Base-by-base conservation (phyloP, 2,888 invertebrate genomes). In the Euclidia mi region DNA sequence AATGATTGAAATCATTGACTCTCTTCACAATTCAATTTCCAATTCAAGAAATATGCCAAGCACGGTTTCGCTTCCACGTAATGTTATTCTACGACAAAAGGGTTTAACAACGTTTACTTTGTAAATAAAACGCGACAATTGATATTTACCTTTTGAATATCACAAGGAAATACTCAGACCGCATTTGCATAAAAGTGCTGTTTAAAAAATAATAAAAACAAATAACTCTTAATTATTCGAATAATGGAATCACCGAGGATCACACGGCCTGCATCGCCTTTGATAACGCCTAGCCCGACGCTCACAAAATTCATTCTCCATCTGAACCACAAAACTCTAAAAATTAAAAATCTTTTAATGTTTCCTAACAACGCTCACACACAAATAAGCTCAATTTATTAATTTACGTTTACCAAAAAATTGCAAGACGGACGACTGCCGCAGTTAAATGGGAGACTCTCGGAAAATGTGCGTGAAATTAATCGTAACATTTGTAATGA, bases 321-420 rank as follows among this genome's bases (percentile, higher is more conserved):
- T 68, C 73, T 70, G 65, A 72, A 79, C 70, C 71, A 73, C 78
- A 76, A 79, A 79, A 74, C 71, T 65, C 69, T 81, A 79, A 76
- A 81, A 82, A 79, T 81, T 82, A 75, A 81, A 85, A 85, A 78
- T 76, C 77, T 81, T 83, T 77, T 85, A 80, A 81, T 80, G 74
- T 71, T 76, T 70, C 64, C 67, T 78, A 80, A 81, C 76, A 79
- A 79, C 67, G 52, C 73, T 68, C 65, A 68, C 61, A 70, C 59
- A 69, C 60, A 77, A 79, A 68, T 66, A 66, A 71, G 66, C 68
- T 61, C 46, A 71, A 71, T 78, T 77, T 81, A 78, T 76, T 78
- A 59, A 78, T 77, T 73, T 71, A 66, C 51, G 64, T 74, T 71
- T 49, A 46, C 44, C 56, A 73, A 73, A 78, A 71, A 67, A 75